These are phyloP conservation scores for Diarsia dahlii DNA, from an alignment of 2,888 invertebrate species.

Conservation along the genomic window DNA sequence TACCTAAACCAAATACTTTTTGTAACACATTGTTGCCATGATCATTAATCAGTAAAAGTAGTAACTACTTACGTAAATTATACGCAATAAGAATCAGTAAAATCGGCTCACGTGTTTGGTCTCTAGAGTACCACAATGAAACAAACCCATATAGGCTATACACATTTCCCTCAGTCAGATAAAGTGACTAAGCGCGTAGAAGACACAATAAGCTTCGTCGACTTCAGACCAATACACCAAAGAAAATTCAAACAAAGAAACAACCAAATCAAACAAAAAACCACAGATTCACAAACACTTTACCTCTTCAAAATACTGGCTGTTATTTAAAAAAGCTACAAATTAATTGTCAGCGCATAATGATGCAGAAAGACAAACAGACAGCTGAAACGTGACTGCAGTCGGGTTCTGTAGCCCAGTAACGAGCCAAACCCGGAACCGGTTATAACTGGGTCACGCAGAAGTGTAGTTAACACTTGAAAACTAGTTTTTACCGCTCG, in stretches of 20 bases:
- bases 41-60: neutral
- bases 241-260: neutral
- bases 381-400: constrained; percentile 70
- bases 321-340: constrained; percentile 51
- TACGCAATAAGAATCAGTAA: no score
- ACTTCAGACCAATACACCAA: neutral
- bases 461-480: constrained; percentile 70
- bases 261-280: neutral
- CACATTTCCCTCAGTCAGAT: no score
- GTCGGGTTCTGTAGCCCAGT: constrained; percentile 62
- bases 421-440: constrained; percentile 73
- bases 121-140: no score
- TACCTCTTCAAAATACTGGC: neutral
- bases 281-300: neutral
- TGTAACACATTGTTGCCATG: neutral
- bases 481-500: constrained; percentile 58
- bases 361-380: constrained; percentile 68
- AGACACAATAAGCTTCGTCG: neutral
- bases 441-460: constrained; percentile 72
- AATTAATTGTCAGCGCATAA: constrained; percentile 70
- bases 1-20: neutral
- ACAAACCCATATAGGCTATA: no score
- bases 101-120: no score
- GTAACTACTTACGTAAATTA: no score
- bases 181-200: neutral